phyloP scores from a whole-genome alignment of 2,888 invertebrate genomes.

The Amphipoea oculea region DNA sequence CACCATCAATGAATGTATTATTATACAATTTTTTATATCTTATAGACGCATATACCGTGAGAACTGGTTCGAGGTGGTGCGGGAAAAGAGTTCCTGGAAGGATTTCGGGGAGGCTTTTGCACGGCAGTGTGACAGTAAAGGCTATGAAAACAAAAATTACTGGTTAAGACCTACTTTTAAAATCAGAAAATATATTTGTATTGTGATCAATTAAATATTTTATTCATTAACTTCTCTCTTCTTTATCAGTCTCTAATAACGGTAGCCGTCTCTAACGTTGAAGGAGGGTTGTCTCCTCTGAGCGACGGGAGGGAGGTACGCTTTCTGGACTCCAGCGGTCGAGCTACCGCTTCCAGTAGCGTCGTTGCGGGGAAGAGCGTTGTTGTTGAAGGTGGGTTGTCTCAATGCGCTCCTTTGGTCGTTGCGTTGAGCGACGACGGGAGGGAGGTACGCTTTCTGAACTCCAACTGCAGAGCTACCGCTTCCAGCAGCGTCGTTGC shows the following conservation, averaged over 20 bases:
- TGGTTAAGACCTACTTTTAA: too few species aligned
- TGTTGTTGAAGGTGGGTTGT: slow-evolving; percentile 59
- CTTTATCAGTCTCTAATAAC: slow-evolving; percentile 2
- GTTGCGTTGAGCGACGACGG: slow-evolving; percentile 70
- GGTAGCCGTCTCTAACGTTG: not conserved
- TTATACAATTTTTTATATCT: not conserved
- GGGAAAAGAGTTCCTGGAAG: too few species aligned
- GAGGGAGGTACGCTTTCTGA: slow-evolving; percentile 65
- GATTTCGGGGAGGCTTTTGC: too few species aligned
- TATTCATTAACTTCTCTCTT: slow-evolving; percentile 23
- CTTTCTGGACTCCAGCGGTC: slow-evolving; percentile 57
- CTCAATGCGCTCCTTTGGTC: slow-evolving; percentile 50
- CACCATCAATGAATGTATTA: not conserved
- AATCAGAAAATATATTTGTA: too few species aligned
- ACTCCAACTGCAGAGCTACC: slow-evolving; percentile 26
- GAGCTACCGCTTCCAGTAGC: slow-evolving; percentile 26
- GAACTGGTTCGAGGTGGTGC: too few species aligned
- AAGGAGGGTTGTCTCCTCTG: slow-evolving; percentile 35
- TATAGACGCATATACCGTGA: too few species aligned
- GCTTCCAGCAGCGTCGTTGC: slow-evolving; percentile 31
- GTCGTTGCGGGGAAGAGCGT: slow-evolving; percentile 65
- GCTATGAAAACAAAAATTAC: too few species aligned
- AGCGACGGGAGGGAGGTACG: slow-evolving; percentile 78
- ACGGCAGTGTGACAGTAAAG: too few species aligned
- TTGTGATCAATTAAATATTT: slow-evolving; percentile 50